Evolutionary conservation across 1,140 invertebrate species (phyloP).

Genomic region (Pectinophora gossypiella): DNA sequence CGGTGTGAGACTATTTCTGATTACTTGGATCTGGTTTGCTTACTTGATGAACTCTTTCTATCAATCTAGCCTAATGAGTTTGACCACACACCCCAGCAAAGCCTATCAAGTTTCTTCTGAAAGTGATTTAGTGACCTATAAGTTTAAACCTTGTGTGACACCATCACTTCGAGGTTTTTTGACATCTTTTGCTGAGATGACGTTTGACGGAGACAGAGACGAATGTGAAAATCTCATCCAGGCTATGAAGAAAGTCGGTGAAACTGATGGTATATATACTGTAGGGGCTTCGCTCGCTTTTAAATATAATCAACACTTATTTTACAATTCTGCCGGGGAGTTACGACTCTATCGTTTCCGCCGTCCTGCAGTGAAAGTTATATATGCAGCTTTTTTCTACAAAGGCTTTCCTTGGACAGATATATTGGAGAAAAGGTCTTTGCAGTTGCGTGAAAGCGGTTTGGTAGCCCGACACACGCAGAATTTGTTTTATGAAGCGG

Average conservation of each 20-base stretch:
- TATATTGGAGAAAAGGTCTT: slow-evolving; percentile 16
- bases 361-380: not conserved
- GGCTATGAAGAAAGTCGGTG: not conserved
- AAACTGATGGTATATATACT: not conserved
- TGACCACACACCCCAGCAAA: slow-evolving; percentile 27
- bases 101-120: slow-evolving; percentile 28
- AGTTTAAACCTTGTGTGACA: slow-evolving; percentile 33
- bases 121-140: slow-evolving; percentile 22
- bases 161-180: slow-evolving; percentile 15
- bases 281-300: not conserved
- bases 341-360: not conserved
- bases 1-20: slow-evolving; percentile 3
- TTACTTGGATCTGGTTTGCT: slow-evolving; percentile 42
- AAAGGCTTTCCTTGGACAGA: slow-evolving; percentile 43
- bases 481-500: not conserved
- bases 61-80: slow-evolving; percentile 35
- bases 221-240: not conserved
- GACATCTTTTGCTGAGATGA: not conserved
- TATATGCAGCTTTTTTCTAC: slow-evolving; percentile 29
- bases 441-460: slow-evolving; percentile 40
- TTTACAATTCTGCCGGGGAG: not conserved
- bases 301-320: not conserved
- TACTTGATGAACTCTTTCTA: slow-evolving; percentile 42
- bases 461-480: slow-evolving; percentile 17
- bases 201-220: not conserved